Evolutionary conservation across 2,797 vertebrate species (phyloP), one percentile per base, ranked within the genome.

Genomic region (Chaetophractus vellerosus): DNA sequence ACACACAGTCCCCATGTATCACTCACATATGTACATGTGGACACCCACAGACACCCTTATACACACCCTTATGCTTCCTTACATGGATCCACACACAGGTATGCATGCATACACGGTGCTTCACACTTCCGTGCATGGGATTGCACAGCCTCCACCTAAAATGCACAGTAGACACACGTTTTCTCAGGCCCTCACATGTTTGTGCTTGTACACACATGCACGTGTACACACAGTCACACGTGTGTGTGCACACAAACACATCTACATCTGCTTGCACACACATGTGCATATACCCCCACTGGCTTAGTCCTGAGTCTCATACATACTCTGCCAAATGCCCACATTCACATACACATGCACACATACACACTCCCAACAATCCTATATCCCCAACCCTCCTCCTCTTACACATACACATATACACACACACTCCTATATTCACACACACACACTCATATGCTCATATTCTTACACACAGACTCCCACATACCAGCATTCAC

Each of bases 181-280:
- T 26, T 41, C 14, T 31, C 48, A 50, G 31, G 26, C 8, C 21
- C 57, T 33, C 33, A 31, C 50, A 0, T 1, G 7, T 64, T 12
- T 41, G 52, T 31, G 11, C n/a, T 11, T 55, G 74, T 26, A 48
- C 28, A 61, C 28, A 26, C 9, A 5, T 6, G 5, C 74, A 57
- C 11, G 41, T 23, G 31, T 23, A 57, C 23, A 28, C 24, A 11
- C 10, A 8, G 8, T 45, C 45, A 45, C 45, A 45, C 10, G 8
- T 45, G 12, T 14, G 48, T 14, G 31, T 81, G 59, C 11, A 63
- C 14, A 18, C n/a, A 26, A 45, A 45, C 12, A 59, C n/a, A 57
- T 9, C 21, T 5, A 14, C 7, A 9, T 1, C 12, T 38, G 16
- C 1, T 36, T 59, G 4, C 4, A n/a, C 12, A 11, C 38, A 36